Evolutionary conservation across 2,113 vertebrate genomes (phyloP).

Genomic region (Sclerurus mexicanus): DNA sequence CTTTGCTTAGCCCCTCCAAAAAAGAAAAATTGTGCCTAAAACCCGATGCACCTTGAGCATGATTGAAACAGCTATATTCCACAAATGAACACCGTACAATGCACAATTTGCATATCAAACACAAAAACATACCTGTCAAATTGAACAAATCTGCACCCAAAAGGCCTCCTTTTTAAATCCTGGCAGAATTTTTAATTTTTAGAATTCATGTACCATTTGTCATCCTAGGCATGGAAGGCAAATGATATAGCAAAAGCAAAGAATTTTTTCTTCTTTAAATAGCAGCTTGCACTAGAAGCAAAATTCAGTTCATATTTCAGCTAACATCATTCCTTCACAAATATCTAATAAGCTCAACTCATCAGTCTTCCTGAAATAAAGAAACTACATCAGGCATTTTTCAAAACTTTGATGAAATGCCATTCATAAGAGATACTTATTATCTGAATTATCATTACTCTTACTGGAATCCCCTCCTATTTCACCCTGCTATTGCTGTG

Average conservation of each 20-base stretch:
- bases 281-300: not conserved
- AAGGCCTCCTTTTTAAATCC: not conserved
- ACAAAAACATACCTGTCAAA: not conserved
- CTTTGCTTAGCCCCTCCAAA: not conserved
- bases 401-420: not conserved
- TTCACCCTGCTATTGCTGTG: not conserved
- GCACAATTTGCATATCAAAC: not conserved
- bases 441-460: not conserved
- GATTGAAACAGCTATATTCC: not conserved
- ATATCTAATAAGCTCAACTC: not conserved
- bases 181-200: not conserved
- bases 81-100: not conserved
- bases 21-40: not conserved
- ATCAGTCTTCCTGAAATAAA: not conserved
- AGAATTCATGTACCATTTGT: not conserved
- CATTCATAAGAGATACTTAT: not conserved
- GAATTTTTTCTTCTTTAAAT: not conserved
- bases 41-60: not conserved
- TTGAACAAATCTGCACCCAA: not conserved
- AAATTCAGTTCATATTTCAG: not conserved
- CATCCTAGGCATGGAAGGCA: not conserved
- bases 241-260: not conserved
- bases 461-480: not conserved
- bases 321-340: not conserved
- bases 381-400: not conserved